Percentiles rank a stretch among this genome's conserved stretches.
Conservation (phyloP, 2,797 vertebrate genomes). For the Enteromius unitaeniatus region DNA sequence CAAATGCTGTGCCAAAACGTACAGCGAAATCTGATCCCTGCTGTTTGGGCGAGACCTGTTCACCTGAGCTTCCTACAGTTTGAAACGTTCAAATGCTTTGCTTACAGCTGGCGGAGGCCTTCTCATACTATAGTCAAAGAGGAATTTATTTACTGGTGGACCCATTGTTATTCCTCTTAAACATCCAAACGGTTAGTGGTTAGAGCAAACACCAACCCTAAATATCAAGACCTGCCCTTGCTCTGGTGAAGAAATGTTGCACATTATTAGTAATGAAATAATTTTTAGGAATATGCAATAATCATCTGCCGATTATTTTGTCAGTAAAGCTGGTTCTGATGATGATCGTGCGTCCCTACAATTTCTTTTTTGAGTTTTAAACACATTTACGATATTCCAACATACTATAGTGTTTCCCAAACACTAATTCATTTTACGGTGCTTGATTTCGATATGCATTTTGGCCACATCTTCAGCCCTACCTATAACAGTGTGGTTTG, state of each 20-base stretch:
- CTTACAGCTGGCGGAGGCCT: constrained; percentile 23
- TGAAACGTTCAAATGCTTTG: constrained; percentile 27
- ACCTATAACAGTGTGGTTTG: not conserved
- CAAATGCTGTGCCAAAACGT: constrained; percentile 12
- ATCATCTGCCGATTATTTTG: too few relatives aligned
- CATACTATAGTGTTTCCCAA: too few relatives aligned
- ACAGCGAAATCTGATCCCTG: constrained; percentile 9
- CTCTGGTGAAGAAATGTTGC: not conserved
- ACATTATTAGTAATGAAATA: not conserved
- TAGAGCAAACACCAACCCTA: not conserved
- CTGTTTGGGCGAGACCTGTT: not conserved
- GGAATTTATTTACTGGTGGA: not conserved
- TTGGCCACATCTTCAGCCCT: too few relatives aligned
- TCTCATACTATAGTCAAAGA: constrained; percentile 16
- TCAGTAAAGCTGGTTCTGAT: too few relatives aligned
- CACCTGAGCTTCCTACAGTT: constrained; percentile 29
- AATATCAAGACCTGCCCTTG: not conserved
- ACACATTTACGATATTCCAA: too few relatives aligned
- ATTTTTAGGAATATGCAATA: too few relatives aligned
- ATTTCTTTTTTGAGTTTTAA: too few relatives aligned
- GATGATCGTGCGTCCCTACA: too few relatives aligned
- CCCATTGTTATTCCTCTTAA: not conserved
- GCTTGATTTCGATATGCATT: not conserved
- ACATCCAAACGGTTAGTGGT: not conserved
- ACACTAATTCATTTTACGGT: too few relatives aligned